Evolutionary conservation across 2,113 vertebrate genomes (phyloP), one percentile per base, ranked within the genome.

Genomic region (Clinocottus analis): DNA sequence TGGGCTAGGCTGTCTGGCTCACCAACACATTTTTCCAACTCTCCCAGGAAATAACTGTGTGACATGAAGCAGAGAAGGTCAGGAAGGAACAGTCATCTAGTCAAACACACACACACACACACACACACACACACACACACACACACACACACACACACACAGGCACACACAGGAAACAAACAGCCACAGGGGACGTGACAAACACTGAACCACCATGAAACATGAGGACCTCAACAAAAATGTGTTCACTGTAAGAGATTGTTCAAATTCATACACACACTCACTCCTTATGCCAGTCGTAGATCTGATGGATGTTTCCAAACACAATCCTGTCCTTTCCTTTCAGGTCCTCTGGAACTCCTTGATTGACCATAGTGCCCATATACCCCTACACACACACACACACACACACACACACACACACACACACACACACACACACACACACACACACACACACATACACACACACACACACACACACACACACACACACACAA

Each of bases 221-320:
- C 29, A 63, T 14, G 7, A 43, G 17, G n/a, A 73, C 13, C 43
- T 75, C 60, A 60, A 11, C 39, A n/a, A 27, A 19, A 64, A n/a
- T 16, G 63, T 77, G 31, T 21, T 63, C 41, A 62, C 63, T 53
- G 4, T 41, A 35, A 60, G 33, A 73, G 4, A 56, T 2, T 58
- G 47, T 49, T 67, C 8, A 43, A 29, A 39, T 45, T 66, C 5
- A 19, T 33, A 71, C 29, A 31, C 29, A 31, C 29, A 94, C 96
- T 94, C 90, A 97, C 97, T 96, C 95, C 82, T 96, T 95, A 80
- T 97, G 97, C 97, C 96, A 97, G 87, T 97, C 96, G 1, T 95
- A 97, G 89, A 97, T 97, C 91, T 97, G 96, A 80, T 97, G 96
- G 85, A 97, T 95, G 92, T 97, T 97, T 73, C 97, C 97, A 83